A percentile compares a stretch with the other conserved stretches of the same genome.
Evolutionary conservation across 2,113 vertebrate genomes (phyloP).

Genomic region (Sisor rabdophorus): DNA sequence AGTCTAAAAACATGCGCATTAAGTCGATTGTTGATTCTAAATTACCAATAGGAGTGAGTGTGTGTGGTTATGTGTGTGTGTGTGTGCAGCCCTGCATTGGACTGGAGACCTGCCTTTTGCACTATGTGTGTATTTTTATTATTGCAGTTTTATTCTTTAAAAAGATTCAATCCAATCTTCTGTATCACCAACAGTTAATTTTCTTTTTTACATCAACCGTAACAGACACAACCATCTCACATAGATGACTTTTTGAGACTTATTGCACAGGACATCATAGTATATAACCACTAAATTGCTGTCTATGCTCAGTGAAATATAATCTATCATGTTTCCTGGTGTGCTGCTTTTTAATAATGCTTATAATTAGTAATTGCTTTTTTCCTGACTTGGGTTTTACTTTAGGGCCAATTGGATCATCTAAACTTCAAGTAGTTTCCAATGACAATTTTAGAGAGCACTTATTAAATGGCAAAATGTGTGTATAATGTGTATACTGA

Average conservation of each 20-base stretch:
- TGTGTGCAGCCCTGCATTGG: too few relatives aligned
- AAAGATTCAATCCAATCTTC: not conserved
- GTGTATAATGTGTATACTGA: not conserved
- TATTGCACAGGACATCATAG: not conserved
- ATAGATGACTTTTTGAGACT: not conserved
- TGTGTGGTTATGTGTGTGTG: too few relatives aligned
- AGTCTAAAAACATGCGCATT: too few relatives aligned
- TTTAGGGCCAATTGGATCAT: not conserved
- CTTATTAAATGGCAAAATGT: not conserved
- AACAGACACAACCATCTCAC: not conserved
- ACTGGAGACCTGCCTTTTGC: too few relatives aligned
- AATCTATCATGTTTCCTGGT: constrained; percentile 14
- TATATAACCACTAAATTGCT: not conserved
- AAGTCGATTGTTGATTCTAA: too few relatives aligned
- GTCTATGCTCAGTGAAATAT: constrained; percentile 6
- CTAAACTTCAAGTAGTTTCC: constrained; percentile 1
- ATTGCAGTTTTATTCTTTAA: not conserved
- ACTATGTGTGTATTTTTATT: not conserved
- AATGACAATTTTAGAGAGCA: not conserved
- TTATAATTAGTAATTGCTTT: constrained; percentile 7
- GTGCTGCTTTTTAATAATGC: constrained; percentile 17
- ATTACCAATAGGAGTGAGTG: too few relatives aligned
- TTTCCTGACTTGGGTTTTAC: not conserved
- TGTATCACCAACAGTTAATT: not conserved
- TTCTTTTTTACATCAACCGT: not conserved